These are phyloP conservation scores for Gambusia holbrooki DNA, from an alignment of 2,113 vertebrate genomes.

Conservation along the genomic window DNA sequence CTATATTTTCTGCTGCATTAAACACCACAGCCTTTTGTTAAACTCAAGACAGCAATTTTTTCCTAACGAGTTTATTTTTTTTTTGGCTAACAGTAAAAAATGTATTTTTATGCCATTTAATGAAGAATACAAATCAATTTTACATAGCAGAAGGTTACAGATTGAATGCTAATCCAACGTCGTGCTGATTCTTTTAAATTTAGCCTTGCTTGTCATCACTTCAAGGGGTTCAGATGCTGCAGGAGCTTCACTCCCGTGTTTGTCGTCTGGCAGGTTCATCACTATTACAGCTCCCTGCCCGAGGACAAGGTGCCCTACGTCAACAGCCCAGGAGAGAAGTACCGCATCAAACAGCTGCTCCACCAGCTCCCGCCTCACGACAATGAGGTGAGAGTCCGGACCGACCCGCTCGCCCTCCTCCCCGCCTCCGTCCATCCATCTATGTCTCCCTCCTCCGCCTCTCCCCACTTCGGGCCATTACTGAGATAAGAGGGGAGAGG, in stretches of 20 bases:
- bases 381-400: slow-evolving; percentile 91
- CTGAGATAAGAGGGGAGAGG: slow-evolving; percentile 47
- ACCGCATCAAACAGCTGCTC: slow-evolving; percentile 95
- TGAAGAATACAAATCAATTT: no score
- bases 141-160: no score
- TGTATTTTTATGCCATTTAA: no score
- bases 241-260: not conserved
- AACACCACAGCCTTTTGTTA: no score
- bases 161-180: no score
- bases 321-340: slow-evolving; percentile 97
- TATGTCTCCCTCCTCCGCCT: not conserved
- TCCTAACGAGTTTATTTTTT: no score
- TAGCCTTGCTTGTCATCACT: not conserved
- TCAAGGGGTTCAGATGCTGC: not conserved
- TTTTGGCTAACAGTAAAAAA: no score
- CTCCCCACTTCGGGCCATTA: slow-evolving; percentile 35
- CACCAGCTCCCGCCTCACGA: slow-evolving; percentile 97
- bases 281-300: slow-evolving; percentile 97
- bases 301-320: slow-evolving; percentile 99
- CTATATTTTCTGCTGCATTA: no score
- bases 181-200: not conserved
- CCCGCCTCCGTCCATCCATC: slow-evolving; percentile 21
- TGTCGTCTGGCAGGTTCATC: slow-evolving; percentile 87
- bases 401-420: slow-evolving; percentile 8
- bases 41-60: no score